A percentile compares a stretch with the other conserved stretches of the same genome.
Conservation (phyloP, 2,888 invertebrate species). For the Lithophane leautieri region DNA sequence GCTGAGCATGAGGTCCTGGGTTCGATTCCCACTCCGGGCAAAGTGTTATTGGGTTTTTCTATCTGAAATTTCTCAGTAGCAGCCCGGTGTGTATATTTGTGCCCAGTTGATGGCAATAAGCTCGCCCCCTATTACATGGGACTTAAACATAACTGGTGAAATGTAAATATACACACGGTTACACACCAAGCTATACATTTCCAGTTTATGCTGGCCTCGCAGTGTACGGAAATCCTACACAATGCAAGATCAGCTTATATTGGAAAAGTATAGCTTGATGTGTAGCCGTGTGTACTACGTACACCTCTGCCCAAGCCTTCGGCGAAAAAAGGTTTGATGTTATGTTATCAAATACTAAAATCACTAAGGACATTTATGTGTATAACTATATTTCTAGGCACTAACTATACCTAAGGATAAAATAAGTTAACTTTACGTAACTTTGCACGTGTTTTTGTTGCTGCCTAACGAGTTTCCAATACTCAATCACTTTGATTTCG, state of each 20-base stretch:
- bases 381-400: background rate
- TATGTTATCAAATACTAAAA: background rate
- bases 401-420: background rate
- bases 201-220: too few species aligned
- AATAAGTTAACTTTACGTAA: background rate
- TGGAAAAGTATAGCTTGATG: too few species aligned
- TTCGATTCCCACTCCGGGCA: background rate
- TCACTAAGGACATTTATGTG: background rate
- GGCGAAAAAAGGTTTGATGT: background rate
- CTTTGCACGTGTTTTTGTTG: slow-evolving; percentile 5
- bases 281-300: too few species aligned
- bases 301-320: background rate
- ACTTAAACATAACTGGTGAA: background rate
- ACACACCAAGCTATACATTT: too few species aligned
- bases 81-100: background rate
- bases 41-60: background rate
- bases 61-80: background rate
- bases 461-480: slow-evolving; percentile 44
- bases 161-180: too few species aligned
- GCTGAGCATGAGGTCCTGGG: background rate
- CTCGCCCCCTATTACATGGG: background rate
- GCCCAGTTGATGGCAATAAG: background rate
- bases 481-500: slow-evolving; percentile 20
- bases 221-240: too few species aligned
- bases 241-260: too few species aligned